Conservation (phyloP, 1,140 invertebrate genomes). For the Aporrectodea caliginosa region DNA sequence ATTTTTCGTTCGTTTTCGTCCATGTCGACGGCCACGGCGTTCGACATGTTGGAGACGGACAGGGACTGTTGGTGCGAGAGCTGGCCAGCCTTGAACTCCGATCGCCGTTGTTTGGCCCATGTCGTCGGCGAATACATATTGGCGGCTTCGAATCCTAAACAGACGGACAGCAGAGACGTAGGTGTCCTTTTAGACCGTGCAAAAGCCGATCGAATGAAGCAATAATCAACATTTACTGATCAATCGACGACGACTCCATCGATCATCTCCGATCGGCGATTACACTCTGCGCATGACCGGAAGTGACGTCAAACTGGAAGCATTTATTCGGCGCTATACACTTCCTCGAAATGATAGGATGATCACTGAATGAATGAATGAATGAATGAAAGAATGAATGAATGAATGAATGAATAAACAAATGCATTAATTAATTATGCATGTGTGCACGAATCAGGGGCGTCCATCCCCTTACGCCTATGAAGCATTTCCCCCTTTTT, state of each 20-base stretch:
- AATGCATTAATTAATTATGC: too few relatives aligned
- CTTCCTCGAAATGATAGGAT: too few relatives aligned
- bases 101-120: slow-evolving; percentile 29
- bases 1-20: slow-evolving; percentile 75
- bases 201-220: neutral
- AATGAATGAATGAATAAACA: too few relatives aligned
- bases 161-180: neutral
- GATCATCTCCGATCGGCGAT: neutral
- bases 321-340: too few relatives aligned
- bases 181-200: neutral
- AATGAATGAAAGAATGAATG: too few relatives aligned
- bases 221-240: neutral
- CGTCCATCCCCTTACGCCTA: too few relatives aligned
- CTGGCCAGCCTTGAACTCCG: slow-evolving; percentile 18
- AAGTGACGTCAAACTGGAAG: neutral
- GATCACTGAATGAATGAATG: too few relatives aligned
- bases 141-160: neutral
- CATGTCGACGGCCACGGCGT: slow-evolving; percentile 35
- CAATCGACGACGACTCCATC: neutral
- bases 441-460: too few relatives aligned
- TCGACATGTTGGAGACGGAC: slow-evolving; percentile 10
- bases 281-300: neutral
- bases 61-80: slow-evolving; percentile 18
- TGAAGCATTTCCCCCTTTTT: too few relatives aligned
- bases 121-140: slow-evolving; percentile 34